Evolutionary conservation across 2,888 invertebrate genomes (phyloP), one percentile per base, ranked within the genome.

Genomic region (Digitonthophagus gazella): DNA sequence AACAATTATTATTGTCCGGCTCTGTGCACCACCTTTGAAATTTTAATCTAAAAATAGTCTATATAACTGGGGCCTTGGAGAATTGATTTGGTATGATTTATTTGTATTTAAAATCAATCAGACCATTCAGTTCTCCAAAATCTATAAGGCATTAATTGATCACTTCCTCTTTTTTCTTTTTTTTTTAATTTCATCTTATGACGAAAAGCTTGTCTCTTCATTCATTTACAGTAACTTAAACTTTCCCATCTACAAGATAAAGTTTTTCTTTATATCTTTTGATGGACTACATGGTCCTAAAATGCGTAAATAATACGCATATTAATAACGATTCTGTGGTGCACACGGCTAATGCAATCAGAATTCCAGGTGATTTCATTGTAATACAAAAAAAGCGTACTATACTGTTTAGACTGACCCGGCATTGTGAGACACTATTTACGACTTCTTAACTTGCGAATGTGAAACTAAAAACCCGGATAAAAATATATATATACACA

Each of bases 391-490:
- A 22, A 44, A 44, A 8, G 28, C 28, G 28, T 44, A 44, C 28
- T 44, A 44, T 44, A 44, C 28, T 65, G 58, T 78, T 77, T 80
- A 81, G 80, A 81, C 81, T 81, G 80, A 81, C 81, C 81, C 81
- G 81, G 80, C 80, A 44, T 77, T 78, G 80, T 75, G 80, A 81
- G 69, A 58, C 18, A 69, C 65, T 69, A 71, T 69, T 69, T 54
- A 71, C 56, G 71, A 71, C 64, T 71, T 68, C 66, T 64, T 71
- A 66, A 68, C 68, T 71, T 68, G 68, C 68, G 68, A 68, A 66
- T 68, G 58, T 61, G 66, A 57, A 71, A 55, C n/a, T n/a, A n/a
- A 58, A 58, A 58, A 54, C 28, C 16, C n/a, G 44, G 44, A 65
- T 15, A 15, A 16, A 28, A 65, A 28, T 15, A 54, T 65, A 65